Percentiles rank a stretch among this genome's conserved stretches.
phyloP scores from a whole-genome alignment of 2,888 invertebrate species.

The Andrena trimmerana region DNA sequence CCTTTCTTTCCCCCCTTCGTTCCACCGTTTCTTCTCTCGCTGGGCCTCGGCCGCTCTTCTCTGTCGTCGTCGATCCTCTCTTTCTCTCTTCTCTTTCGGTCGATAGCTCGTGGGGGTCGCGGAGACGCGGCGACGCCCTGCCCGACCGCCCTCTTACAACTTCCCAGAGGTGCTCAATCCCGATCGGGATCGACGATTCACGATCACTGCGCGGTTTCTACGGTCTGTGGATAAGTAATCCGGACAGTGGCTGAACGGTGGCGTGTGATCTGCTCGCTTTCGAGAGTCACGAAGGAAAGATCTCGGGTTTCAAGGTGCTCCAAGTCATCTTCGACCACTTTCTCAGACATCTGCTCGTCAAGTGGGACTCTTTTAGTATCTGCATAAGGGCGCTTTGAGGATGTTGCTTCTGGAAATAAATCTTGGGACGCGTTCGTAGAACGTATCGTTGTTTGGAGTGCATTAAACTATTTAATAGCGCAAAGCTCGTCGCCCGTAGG shows the following conservation, averaged over 20 bases:
- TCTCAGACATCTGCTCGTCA: slow-evolving; percentile 7
- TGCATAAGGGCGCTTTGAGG: neutral
- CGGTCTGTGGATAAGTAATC: neutral
- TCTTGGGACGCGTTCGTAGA: slow-evolving; percentile 16
- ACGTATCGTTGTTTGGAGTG: slow-evolving; percentile 27
- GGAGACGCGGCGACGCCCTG: slow-evolving; percentile 85
- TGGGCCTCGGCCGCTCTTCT: slow-evolving; percentile 25
- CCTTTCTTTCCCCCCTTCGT: slow-evolving; percentile 51
- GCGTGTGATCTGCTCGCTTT: neutral
- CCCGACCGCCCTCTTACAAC: slow-evolving; percentile 79
- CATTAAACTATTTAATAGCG: slow-evolving; percentile 23
- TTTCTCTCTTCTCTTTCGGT: slow-evolving; percentile 78
- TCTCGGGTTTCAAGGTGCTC: slow-evolving; percentile 1
- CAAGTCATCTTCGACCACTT: neutral
- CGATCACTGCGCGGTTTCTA: neutral
- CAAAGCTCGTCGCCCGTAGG: slow-evolving; percentile 38
- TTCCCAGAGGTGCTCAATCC: slow-evolving; percentile 82
- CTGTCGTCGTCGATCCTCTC: slow-evolving; percentile 52
- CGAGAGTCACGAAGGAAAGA: neutral
- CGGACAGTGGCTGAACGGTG: neutral
- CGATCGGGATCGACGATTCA: slow-evolving; percentile 40
- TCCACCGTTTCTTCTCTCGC: slow-evolving; percentile 55
- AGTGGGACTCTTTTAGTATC: neutral
- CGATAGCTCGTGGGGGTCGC: slow-evolving; percentile 84
- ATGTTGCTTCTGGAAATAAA: neutral